Evolutionary conservation across 2,888 invertebrate genomes (phyloP).

Genomic region (Agonopterix alstromeriana): DNA sequence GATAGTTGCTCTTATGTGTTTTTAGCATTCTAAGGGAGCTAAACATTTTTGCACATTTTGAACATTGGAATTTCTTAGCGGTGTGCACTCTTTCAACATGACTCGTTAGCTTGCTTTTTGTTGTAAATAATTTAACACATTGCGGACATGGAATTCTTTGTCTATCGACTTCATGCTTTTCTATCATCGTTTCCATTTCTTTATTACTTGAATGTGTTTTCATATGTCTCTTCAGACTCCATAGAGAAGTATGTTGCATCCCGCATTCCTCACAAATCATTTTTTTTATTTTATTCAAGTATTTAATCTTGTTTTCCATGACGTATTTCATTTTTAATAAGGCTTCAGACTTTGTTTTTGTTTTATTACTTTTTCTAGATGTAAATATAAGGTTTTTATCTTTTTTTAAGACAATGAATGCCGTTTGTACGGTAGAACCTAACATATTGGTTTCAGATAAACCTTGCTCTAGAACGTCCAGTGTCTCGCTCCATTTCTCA

Average conservation of each 20-base stretch:
- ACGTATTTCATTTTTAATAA: slow-evolving; percentile 34
- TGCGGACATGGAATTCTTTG: slow-evolving; percentile 29
- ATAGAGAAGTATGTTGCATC: slow-evolving; percentile 13
- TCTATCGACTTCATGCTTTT: slow-evolving; percentile 10
- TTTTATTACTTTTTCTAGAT: slow-evolving; percentile 26
- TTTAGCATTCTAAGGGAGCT: slow-evolving; percentile 43
- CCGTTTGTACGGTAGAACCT: slow-evolving; percentile 25
- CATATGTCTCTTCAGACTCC: slow-evolving; percentile 33
- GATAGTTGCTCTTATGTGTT: slow-evolving; percentile 39
- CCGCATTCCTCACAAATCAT: not conserved
- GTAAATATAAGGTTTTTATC: slow-evolving; percentile 36
- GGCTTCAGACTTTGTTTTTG: slow-evolving; percentile 30
- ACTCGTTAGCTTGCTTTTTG: slow-evolving; percentile 27
- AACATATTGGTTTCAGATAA: slow-evolving; percentile 26
- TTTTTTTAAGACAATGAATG: slow-evolving; percentile 37
- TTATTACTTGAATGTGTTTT: slow-evolving; percentile 20
- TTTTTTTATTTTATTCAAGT: slow-evolving; percentile 4
- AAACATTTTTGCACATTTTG: slow-evolving; percentile 47
- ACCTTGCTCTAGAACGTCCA: slow-evolving; percentile 26
- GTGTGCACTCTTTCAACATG: slow-evolving; percentile 48
- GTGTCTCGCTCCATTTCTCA: slow-evolving; percentile 33
- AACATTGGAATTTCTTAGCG: slow-evolving; percentile 43
- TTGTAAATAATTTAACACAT: slow-evolving; percentile 44
- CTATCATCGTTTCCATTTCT: slow-evolving; percentile 8
- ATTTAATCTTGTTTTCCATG: slow-evolving; percentile 28